Evolutionary conservation across 2,888 invertebrate species (phyloP).

Genomic region (Thalpophila matura): DNA sequence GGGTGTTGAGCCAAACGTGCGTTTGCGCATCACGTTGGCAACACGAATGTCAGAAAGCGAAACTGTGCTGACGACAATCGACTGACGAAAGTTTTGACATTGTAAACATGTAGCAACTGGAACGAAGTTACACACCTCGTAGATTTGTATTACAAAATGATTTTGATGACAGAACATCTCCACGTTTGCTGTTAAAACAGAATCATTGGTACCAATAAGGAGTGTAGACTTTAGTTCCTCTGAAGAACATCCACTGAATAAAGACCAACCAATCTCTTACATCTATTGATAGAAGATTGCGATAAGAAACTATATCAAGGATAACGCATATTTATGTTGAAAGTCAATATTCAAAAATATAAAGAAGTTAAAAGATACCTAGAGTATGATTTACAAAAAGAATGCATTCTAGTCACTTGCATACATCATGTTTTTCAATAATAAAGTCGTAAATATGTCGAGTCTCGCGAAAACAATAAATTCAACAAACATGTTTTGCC

Average conservation of each 20-base stretch:
- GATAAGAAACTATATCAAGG: no score
- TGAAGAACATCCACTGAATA: not conserved
- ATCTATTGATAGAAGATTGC: no score
- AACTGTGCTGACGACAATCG: conserved; percentile 66
- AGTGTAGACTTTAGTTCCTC: not conserved
- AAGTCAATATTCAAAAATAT: not conserved
- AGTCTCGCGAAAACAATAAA: not conserved
- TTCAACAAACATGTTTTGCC: conserved; percentile 8
- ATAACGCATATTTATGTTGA: not conserved
- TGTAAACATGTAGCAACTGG: conserved; percentile 69
- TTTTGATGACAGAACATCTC: not conserved
- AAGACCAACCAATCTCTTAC: not conserved
- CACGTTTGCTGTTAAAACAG: not conserved
- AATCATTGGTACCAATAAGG: not conserved
- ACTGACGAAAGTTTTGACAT: conserved; percentile 59
- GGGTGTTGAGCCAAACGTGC: conserved; percentile 73
- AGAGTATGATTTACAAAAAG: not conserved
- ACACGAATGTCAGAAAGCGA: conserved; percentile 58
- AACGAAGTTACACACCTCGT: conserved; percentile 15
- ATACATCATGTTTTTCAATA: not conserved
- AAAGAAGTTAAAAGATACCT: not conserved
- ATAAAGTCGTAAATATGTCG: conserved; percentile 15
- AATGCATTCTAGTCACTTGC: not conserved
- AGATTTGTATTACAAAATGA: conserved; percentile 8
- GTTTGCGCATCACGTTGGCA: conserved; percentile 61